Percentiles rank a stretch among this genome's conserved stretches.
Evolutionary conservation across 2,797 vertebrate species (phyloP).

Genomic region (Austrolebias charrua): DNA sequence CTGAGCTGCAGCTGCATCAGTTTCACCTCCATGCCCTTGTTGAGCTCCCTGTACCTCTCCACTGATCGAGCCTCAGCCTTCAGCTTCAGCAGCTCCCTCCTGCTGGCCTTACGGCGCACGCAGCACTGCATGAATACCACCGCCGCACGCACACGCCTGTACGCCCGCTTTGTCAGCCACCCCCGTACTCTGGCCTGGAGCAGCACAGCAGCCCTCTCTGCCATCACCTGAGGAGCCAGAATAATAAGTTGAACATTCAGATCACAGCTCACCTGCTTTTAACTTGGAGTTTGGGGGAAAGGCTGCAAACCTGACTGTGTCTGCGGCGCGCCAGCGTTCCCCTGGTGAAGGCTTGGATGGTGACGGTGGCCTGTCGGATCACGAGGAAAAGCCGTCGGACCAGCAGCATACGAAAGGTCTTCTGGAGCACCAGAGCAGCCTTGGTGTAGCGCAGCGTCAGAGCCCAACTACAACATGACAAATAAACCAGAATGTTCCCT

Average conservation of each 20-base stretch:
- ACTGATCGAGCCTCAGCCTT: constrained; percentile 77
- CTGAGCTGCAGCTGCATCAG: constrained; percentile 81
- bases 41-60: constrained; percentile 80
- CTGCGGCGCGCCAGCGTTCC: constrained; percentile 63
- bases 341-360: constrained; percentile 79
- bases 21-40: constrained; percentile 84
- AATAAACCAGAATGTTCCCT: background rate
- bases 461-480: constrained; percentile 51
- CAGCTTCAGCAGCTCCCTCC: constrained; percentile 73
- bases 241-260: background rate
- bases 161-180: constrained; percentile 74
- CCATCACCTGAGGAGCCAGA: constrained; percentile 56
- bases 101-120: constrained; percentile 74
- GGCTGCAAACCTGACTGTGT: constrained; percentile 65
- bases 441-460: constrained; percentile 66
- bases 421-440: constrained; percentile 81
- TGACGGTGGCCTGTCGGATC: constrained; percentile 66
- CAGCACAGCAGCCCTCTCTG: constrained; percentile 66
- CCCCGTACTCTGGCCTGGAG: constrained; percentile 76
- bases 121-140: constrained; percentile 82
- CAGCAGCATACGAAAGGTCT: constrained; percentile 73
- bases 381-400: constrained; percentile 65
- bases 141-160: constrained; percentile 51
- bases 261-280: background rate
- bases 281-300: no score